A percentile compares a stretch with the other conserved stretches of the same genome.
Evolutionary conservation across 2,888 invertebrate genomes (phyloP).

Genomic region (Amphipoea oculea): DNA sequence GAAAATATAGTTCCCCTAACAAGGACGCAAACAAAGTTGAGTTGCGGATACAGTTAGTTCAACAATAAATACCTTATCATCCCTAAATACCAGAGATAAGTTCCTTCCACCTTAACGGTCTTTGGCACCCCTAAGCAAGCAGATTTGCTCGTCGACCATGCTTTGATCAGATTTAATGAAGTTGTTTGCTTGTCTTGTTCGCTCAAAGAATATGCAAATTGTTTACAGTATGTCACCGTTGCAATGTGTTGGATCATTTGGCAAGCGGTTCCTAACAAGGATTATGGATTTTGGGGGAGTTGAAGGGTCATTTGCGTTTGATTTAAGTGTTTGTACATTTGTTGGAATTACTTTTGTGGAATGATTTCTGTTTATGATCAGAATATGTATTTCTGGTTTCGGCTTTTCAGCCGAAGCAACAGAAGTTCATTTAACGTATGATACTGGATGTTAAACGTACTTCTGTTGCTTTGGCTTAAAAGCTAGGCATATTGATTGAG

Average conservation of each 20-base stretch:
- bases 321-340: neutral
- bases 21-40: too few relatives aligned
- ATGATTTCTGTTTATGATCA: neutral
- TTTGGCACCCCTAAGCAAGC: conserved; percentile 42
- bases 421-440: too few relatives aligned
- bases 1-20: too few relatives aligned
- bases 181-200: conserved; percentile 57
- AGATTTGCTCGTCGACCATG: conserved; percentile 51
- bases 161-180: conserved; percentile 63
- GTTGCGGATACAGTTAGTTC: too few relatives aligned
- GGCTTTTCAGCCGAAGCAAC: neutral
- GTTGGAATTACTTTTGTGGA: neutral
- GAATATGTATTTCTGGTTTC: too few relatives aligned
- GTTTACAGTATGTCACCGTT: conserved; percentile 50
- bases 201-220: conserved; percentile 61
- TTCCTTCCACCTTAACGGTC: neutral
- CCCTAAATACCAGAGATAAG: neutral
- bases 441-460: too few relatives aligned
- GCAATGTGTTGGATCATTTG: conserved; percentile 51
- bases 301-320: conserved; percentile 1
- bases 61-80: conserved; percentile 3
- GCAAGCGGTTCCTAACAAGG: conserved; percentile 27
- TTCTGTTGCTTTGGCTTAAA: too few relatives aligned
- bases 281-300: conserved; percentile 23
- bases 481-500: too few relatives aligned